These are phyloP conservation scores for Columba janthina DNA, from an alignment of 2,113 vertebrate genomes.

Conservation along the genomic window DNA sequence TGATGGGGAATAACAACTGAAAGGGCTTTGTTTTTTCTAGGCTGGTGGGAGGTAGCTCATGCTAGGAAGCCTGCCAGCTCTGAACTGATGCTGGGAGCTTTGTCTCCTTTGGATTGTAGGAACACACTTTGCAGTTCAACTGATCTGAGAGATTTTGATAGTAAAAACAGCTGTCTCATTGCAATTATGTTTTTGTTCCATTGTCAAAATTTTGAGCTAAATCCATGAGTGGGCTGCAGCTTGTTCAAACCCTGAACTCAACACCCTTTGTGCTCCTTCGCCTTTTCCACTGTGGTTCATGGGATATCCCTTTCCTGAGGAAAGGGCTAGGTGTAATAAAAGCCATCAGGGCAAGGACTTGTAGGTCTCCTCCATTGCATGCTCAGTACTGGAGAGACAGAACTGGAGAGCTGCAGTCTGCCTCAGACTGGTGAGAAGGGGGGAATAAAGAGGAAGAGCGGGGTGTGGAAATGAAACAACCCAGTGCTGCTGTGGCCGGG, in stretches of 20 bases:
- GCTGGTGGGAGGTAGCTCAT: slow-evolving; percentile 41
- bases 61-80: slow-evolving; percentile 47
- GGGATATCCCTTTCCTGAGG: slow-evolving; percentile 48
- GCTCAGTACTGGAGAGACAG: background rate
- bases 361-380: background rate
- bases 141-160: slow-evolving; percentile 59
- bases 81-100: slow-evolving; percentile 10
- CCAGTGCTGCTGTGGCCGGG: background rate
- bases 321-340: slow-evolving; percentile 61
- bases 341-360: background rate
- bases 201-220: slow-evolving; percentile 57
- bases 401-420: background rate
- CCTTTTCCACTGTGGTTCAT: slow-evolving; percentile 32
- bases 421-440: background rate
- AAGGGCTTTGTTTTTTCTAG: slow-evolving; percentile 57
- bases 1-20: slow-evolving; percentile 62
- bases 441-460: background rate
- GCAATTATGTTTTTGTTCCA: slow-evolving; percentile 60
- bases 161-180: slow-evolving; percentile 60
- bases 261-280: slow-evolving; percentile 52
- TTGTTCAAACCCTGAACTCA: slow-evolving; percentile 44
- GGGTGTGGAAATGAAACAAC: background rate
- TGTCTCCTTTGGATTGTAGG: slow-evolving; percentile 24
- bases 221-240: slow-evolving; percentile 50
- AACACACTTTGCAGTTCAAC: slow-evolving; percentile 42